Evolutionary conservation across 2,888 invertebrate genomes (phyloP), one percentile per base, ranked within the genome.

Genomic region (Eumacrocentrus americanus): DNA sequence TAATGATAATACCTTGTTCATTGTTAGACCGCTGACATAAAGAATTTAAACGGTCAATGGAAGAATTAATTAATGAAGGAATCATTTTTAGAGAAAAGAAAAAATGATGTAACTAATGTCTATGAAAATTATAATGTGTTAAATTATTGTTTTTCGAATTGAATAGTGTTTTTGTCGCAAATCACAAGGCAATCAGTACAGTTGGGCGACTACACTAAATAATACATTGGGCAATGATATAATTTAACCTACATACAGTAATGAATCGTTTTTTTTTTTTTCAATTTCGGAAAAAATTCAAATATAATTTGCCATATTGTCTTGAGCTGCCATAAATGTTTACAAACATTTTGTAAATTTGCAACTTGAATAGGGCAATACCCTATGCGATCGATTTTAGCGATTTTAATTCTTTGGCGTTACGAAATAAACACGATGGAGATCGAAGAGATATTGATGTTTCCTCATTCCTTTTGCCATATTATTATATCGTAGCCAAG

Each of bases 371-470:
- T 6, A 29, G 9, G 4, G 9, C 9, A 29, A 29, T 9, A 29
- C 29, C 4, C 9, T 29, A 9, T 23, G 6, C 29, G 35, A 22
- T 38, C 16, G 2, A 25, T 22, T 14, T 29, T 58, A n/a, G n/a
- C n/a, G n/a, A n/a, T 18, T 55, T 29, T 38, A 50, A 44, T 62
- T 69, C 67, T 67, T 68, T 66, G 64, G 68, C 61, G 62, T 67
- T 59, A 61, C 62, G 58, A 60, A 44, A 62, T 44, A 58, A 57
- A 67, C 55, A 58, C 23, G 22, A 65, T 55, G 54, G 25, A 46
- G 25, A 25, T 46, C 7, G 11, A 12, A 14, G 2, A 25, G 6
- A 23, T 16, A 3, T 2, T n/a, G 11, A 42, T 18, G 2, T 42
- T 42, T 12, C 7, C 9, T 9, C 12, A 40, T 16, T 12, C 3